Percentiles rank a stretch among this genome's conserved stretches.
These are phyloP conservation scores for Mustelus asterias DNA, from an alignment of 2,113 vertebrate species.

Conservation along the genomic window DNA sequence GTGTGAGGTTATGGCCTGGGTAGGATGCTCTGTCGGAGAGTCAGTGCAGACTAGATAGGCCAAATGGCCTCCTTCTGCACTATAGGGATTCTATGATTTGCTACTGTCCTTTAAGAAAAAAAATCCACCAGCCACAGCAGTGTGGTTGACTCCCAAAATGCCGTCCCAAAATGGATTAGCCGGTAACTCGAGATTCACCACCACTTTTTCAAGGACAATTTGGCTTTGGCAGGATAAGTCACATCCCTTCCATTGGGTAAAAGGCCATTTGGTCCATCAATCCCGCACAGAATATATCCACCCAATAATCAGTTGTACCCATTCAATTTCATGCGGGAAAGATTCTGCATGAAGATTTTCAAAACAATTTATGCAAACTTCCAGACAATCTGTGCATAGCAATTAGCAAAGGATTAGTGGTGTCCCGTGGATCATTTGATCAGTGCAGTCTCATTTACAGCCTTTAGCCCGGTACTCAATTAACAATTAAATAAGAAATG, in stretches of 20 bases:
- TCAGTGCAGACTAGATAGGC: no score
- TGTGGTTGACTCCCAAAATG: neutral
- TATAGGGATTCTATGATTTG: no score
- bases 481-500: neutral
- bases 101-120: neutral
- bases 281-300: neutral
- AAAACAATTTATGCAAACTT: neutral
- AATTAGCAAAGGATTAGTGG: neutral
- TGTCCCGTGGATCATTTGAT: neutral
- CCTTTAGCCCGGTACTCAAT: neutral
- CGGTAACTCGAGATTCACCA: neutral
- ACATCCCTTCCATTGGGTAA: neutral
- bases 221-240: neutral
- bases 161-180: no score
- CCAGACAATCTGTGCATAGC: neutral
- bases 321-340: neutral
- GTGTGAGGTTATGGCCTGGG: no score
- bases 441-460: neutral
- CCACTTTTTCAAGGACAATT: neutral
- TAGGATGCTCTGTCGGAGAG: no score
- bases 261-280: neutral
- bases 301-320: no score
- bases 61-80: no score
- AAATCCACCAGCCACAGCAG: neutral
- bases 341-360: neutral